phyloP scores from a whole-genome alignment of 2,888 invertebrate species.

The Zhuqinia jingwanae region DNA sequence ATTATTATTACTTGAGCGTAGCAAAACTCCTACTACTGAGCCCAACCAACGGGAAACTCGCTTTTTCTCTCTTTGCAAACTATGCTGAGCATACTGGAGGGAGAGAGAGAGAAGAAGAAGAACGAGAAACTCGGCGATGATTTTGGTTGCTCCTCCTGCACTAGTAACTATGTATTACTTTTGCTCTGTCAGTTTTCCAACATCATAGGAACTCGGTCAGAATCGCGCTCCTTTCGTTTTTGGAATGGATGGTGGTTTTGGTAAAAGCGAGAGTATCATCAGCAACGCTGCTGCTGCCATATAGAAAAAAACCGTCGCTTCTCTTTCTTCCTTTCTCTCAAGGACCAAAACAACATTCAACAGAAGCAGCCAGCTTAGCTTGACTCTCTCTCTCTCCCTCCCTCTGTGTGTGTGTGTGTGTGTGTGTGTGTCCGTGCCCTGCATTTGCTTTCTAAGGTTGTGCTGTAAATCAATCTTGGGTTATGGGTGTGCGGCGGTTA shows the following conservation, averaged over 20 bases:
- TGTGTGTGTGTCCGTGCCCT: no score
- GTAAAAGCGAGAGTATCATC: neutral
- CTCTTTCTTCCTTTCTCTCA: neutral
- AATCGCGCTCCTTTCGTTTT: slow-evolving; percentile 65
- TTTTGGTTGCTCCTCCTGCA: slow-evolving; percentile 52
- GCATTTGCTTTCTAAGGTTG: slow-evolving; percentile 44
- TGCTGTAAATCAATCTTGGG: slow-evolving; percentile 66
- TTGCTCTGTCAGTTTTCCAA: slow-evolving; percentile 63
- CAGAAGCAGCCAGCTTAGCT: neutral
- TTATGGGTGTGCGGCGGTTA: slow-evolving; percentile 47
- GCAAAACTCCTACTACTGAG: slow-evolving; percentile 20
- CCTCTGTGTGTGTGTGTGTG: no score
- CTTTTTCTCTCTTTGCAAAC: slow-evolving; percentile 22
- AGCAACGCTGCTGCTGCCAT: neutral
- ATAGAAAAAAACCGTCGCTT: neutral
- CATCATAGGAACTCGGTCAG: slow-evolving; percentile 70
- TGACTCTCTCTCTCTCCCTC: slow-evolving; percentile 28
- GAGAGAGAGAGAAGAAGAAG: slow-evolving; percentile 18
- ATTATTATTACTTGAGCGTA: slow-evolving; percentile 46
- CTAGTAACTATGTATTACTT: slow-evolving; percentile 52
- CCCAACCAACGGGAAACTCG: slow-evolving; percentile 44
- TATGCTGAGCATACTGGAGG: neutral
- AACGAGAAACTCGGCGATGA: slow-evolving; percentile 35
- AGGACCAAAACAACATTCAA: slow-evolving; percentile 6
- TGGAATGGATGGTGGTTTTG: slow-evolving; percentile 28